These are phyloP conservation scores for Drosophila rellima DNA, from an alignment of 2,888 invertebrate species.

Conservation along the genomic window DNA sequence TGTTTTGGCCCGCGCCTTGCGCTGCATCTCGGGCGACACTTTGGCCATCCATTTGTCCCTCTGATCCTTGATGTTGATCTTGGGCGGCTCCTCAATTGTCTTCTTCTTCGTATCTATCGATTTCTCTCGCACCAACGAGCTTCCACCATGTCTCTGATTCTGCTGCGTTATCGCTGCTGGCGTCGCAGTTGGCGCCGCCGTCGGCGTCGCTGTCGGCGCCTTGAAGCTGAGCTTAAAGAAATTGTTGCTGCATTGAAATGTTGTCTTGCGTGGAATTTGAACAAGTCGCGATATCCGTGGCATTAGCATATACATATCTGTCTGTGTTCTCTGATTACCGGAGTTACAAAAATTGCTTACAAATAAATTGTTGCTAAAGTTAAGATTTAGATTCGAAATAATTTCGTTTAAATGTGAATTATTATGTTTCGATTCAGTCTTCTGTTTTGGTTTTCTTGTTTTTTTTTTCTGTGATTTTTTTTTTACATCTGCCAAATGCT, in stretches of 20 bases:
- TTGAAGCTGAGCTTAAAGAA: slow-evolving; percentile 62
- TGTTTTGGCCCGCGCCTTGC: slow-evolving; percentile 15
- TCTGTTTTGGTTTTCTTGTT: background rate
- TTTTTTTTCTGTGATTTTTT: background rate
- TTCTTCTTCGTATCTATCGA: background rate
- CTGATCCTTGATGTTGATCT: slow-evolving; percentile 53
- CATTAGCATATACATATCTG: slow-evolving; percentile 35
- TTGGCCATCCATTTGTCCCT: slow-evolving; percentile 74
- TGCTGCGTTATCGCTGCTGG: background rate
- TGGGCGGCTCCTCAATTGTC: background rate
- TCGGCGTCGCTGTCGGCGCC: background rate
- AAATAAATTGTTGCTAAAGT: slow-evolving; percentile 14
- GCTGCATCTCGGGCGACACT: slow-evolving; percentile 50
- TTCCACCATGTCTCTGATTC: background rate
- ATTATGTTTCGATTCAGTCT: slow-evolving; percentile 16
- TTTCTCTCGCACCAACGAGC: slow-evolving; percentile 6
- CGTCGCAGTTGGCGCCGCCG: slow-evolving; percentile 18
- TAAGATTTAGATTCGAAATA: slow-evolving; percentile 22
- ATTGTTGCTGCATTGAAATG: slow-evolving; percentile 16
- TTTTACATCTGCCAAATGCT: background rate
- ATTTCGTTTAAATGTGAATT: slow-evolving; percentile 22
- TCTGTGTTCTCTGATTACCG: background rate
- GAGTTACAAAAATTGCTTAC: slow-evolving; percentile 4
- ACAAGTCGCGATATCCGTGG: background rate
- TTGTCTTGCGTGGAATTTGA: background rate